Conservation (phyloP, 2,797 vertebrate species). For the Crypturellus tataupa region DNA sequence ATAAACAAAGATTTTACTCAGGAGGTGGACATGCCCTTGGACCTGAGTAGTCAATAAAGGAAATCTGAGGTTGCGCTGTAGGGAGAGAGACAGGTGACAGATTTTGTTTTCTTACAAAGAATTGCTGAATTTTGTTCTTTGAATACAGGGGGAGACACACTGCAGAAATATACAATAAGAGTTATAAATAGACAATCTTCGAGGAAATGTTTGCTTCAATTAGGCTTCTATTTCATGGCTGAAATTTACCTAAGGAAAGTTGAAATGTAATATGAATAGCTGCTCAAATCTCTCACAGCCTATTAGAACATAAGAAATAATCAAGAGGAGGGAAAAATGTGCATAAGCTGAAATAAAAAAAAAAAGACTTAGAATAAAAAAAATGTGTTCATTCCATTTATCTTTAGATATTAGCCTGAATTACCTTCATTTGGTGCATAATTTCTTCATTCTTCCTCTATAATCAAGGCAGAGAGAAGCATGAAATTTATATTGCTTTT, state of each 20-base stretch:
- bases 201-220: slow-evolving; percentile 9
- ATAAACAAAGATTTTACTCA: neutral
- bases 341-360: neutral
- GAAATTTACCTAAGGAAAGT: neutral
- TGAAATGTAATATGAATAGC: neutral
- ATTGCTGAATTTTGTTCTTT: neutral
- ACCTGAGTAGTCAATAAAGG: neutral
- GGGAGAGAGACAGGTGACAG: neutral
- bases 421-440: neutral
- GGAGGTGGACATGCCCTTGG: neutral
- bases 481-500: neutral
- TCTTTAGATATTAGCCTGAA: neutral
- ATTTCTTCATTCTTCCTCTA: neutral
- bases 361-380: neutral
- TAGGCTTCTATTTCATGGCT: neutral
- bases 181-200: neutral
- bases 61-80: neutral
- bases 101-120: slow-evolving; percentile 5
- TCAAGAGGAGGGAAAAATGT: neutral
- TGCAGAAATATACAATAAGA: neutral
- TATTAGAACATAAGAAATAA: neutral
- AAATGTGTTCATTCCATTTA: neutral
- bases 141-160: neutral
- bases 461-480: neutral
- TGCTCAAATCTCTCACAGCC: neutral